Conservation (phyloP, 30 jellyfish, hydroid and myxozoan genomes). For the Catostylus mosaicus region DNA sequence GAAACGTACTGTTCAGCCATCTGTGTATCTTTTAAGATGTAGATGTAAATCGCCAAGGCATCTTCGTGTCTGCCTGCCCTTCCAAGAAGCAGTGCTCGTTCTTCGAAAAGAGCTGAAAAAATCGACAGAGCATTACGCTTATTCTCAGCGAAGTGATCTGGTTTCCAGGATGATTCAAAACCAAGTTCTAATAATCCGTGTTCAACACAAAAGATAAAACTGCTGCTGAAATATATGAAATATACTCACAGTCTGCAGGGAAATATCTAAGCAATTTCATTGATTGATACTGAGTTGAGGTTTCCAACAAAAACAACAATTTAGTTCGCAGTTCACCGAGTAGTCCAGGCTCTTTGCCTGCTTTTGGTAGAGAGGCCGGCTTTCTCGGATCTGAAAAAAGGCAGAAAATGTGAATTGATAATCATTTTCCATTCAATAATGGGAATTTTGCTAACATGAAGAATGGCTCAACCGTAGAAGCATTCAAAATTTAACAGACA, state of each 20-base stretch:
- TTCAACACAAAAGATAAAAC: too few relatives aligned
- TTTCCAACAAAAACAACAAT: constrained; percentile 74
- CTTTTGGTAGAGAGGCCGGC: constrained; percentile 14
- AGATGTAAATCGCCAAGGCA: constrained; percentile 88
- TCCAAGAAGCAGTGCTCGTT: constrained; percentile 91
- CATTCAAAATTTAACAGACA: too few relatives aligned
- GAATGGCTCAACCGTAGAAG: too few relatives aligned
- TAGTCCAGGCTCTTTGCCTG: constrained; percentile 93
- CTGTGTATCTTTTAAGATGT: constrained; percentile 72
- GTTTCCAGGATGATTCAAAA: too few relatives aligned
- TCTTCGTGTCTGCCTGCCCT: constrained; percentile 96
- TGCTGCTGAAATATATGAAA: too few relatives aligned
- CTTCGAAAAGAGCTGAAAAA: constrained; percentile 76
- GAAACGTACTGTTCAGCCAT: constrained; percentile 93
- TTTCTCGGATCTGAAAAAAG: not conserved
- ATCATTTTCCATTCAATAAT: too few relatives aligned
- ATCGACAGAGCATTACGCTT: too few relatives aligned
- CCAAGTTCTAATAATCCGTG: too few relatives aligned
- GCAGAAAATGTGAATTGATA: too few relatives aligned
- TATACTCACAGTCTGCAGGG: constrained; percentile 77
- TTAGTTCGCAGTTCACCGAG: constrained; percentile 78
- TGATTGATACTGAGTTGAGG: constrained; percentile 92
- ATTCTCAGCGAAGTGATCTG: too few relatives aligned
- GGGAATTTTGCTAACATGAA: too few relatives aligned
- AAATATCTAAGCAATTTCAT: constrained; percentile 85